These are phyloP conservation scores for Halcyon senegalensis DNA, from an alignment of 2,113 vertebrate species.

Conservation along the genomic window DNA sequence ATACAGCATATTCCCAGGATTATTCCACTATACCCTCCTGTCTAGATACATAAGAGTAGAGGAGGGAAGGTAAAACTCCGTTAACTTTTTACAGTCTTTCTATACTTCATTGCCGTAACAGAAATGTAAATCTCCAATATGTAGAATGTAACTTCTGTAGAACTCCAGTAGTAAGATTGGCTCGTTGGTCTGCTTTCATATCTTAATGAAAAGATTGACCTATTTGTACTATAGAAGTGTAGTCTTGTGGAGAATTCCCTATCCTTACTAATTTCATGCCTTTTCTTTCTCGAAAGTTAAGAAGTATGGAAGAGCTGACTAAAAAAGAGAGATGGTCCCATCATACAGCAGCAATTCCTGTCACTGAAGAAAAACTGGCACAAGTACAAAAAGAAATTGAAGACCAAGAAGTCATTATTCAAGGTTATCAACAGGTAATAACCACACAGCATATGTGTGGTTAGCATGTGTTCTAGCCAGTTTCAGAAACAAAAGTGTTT, in stretches of 20 bases:
- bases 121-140: too few species aligned
- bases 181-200: not conserved
- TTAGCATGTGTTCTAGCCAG: not conserved
- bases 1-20: not conserved
- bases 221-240: not conserved
- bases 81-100: not conserved
- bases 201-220: not conserved
- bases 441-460: too few species aligned
- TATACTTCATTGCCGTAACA: not conserved
- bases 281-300: conserved; percentile 75
- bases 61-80: not conserved
- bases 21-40: not conserved
- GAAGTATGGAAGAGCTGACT: conserved; percentile 77
- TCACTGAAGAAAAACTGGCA: conserved; percentile 80
- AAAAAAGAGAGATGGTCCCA: conserved; percentile 72
- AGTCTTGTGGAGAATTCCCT: not conserved
- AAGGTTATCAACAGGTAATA: conserved; percentile 91
- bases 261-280: not conserved
- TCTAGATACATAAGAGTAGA: not conserved
- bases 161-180: not conserved
- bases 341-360: conserved; percentile 51
- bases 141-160: not conserved
- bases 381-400: conserved; percentile 87
- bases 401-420: conserved; percentile 90
- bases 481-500: not conserved